These are phyloP conservation scores for Elaphurus davidianus DNA, from an alignment of 2,113 vertebrate species.

Conservation along the genomic window DNA sequence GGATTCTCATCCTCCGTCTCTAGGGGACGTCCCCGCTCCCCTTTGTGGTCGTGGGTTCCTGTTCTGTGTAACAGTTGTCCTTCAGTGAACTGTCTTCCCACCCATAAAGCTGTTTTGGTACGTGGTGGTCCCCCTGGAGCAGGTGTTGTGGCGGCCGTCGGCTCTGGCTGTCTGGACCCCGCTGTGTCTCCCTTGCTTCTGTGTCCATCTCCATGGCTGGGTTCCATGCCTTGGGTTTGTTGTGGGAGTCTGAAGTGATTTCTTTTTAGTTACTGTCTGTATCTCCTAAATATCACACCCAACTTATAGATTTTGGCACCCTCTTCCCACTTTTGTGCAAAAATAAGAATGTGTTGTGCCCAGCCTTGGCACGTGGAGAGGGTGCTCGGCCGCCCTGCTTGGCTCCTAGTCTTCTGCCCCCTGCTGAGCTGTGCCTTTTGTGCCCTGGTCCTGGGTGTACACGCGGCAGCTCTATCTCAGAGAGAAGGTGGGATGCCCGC, in stretches of 20 bases:
- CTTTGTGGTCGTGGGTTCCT: neutral
- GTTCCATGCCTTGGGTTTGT: neutral
- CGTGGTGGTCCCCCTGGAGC: neutral
- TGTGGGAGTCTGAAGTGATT: neutral
- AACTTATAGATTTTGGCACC: neutral
- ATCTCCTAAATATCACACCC: neutral
- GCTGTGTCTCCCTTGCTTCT: neutral
- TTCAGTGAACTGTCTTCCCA: neutral
- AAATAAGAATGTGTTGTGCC: neutral
- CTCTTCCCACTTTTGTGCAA: neutral
- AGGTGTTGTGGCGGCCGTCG: neutral
- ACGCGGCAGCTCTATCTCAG: neutral
- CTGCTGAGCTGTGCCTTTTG: neutral
- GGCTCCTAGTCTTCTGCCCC: neutral
- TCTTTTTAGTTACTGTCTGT: neutral
- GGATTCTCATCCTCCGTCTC: neutral
- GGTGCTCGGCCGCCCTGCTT: neutral
- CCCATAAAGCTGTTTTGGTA: neutral
- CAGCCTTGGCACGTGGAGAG: neutral
- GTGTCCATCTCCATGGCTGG: neutral
- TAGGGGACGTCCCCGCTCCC: neutral
- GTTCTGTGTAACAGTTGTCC: neutral
- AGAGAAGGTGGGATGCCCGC: neutral
- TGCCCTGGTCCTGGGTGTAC: neutral
- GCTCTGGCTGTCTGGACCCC: neutral